phyloP scores from a whole-genome alignment of 2,113 vertebrate species.

The Colinus virginianus region DNA sequence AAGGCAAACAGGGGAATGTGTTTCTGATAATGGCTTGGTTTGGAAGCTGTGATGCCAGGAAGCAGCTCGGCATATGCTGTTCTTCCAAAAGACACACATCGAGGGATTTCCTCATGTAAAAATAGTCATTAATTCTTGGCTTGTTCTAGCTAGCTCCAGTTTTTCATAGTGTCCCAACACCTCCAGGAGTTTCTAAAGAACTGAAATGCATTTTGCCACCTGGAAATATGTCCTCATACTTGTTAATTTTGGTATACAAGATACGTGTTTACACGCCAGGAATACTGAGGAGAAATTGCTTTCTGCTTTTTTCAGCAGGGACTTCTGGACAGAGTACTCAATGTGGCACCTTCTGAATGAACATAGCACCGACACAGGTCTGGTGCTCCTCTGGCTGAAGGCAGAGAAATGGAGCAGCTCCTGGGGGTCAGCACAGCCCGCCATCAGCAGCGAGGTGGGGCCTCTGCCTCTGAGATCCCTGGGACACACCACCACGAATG shows the following conservation, averaged over 20 bases:
- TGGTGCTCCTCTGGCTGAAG: no score
- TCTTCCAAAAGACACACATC: accelerated
- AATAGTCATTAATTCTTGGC: neutral
- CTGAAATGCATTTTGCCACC: neutral
- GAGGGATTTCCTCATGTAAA: neutral
- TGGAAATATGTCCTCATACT: neutral
- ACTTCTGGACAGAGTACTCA: accelerated
- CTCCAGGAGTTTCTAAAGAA: neutral
- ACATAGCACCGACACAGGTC: no score
- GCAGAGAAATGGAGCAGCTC: no score
- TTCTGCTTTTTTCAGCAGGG: neutral
- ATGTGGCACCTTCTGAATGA: no score
- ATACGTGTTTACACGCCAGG: neutral
- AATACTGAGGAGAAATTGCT: neutral
- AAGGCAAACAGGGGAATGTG: accelerated
- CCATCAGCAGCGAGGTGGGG: no score
- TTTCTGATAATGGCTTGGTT: accelerated
- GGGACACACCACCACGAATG: neutral
- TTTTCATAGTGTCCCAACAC: neutral
- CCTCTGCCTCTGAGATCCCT: neutral
- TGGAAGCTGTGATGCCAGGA: neutral
- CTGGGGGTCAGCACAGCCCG: no score
- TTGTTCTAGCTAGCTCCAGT: neutral
- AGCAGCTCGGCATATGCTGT: neutral
- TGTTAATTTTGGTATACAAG: neutral